A percentile compares a stretch with the other conserved stretches of the same genome.
phyloP scores from a whole-genome alignment of 2,797 vertebrate genomes.

The Peromyscus nudipes region DNA sequence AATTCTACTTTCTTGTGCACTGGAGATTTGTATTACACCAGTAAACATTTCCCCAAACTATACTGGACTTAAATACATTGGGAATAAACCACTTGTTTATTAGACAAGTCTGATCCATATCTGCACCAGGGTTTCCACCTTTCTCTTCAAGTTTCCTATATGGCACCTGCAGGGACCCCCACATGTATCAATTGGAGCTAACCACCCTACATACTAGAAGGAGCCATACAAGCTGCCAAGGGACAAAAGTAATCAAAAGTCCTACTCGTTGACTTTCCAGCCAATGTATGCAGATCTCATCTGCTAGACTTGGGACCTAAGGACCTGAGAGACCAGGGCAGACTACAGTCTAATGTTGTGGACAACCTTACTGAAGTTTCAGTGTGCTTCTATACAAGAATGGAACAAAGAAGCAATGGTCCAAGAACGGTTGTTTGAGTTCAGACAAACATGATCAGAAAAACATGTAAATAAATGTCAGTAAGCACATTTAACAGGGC shows the following conservation, averaged over 20 bases:
- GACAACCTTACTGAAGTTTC: neutral
- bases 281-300: no score
- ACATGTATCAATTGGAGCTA: neutral
- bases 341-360: no score
- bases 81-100: neutral
- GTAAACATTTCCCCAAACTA: neutral
- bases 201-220: neutral
- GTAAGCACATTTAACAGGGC: neutral
- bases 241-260: neutral
- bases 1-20: neutral
- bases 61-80: neutral
- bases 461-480: neutral
- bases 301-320: neutral
- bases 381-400: no score
- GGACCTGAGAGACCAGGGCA: neutral
- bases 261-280: neutral
- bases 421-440: neutral
- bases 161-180: no score
- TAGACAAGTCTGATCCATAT: neutral
- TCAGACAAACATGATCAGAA: neutral
- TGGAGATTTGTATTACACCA: neutral
- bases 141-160: no score
- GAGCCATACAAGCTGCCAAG: no score
- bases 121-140: no score
- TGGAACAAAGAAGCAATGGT: neutral